These are phyloP conservation scores for Meloidogyne floridensis DNA, from an alignment of 1,140 invertebrate genomes.

Conservation along the genomic window DNA sequence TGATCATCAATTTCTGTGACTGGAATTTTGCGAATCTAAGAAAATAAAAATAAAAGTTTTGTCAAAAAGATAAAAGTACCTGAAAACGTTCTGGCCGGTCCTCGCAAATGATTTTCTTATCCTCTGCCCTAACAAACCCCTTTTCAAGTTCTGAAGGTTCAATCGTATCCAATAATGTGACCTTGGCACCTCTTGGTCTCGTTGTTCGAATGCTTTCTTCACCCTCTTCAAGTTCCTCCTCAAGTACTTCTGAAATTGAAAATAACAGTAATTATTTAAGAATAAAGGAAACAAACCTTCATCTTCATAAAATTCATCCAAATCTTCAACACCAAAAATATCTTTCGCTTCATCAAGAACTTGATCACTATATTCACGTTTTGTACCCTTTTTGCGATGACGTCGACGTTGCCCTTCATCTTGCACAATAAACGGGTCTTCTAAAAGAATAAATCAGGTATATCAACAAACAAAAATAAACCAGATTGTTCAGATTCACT, in stretches of 20 bases:
- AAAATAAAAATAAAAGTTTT: conserved; percentile 60
- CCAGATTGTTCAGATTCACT: conserved; percentile 67
- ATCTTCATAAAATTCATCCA: conserved; percentile 44
- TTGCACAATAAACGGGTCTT: conserved; percentile 53
- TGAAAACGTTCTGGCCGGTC: conserved; percentile 70
- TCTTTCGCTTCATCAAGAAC: conserved; percentile 96
- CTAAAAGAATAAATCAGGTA: conserved; percentile 30
- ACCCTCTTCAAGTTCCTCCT: conserved; percentile 39
- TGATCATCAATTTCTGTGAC: conserved; percentile 76
- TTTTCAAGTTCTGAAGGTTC: conserved; percentile 95
- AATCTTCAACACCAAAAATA: conserved; percentile 78
- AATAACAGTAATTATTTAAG: conserved; percentile 1
- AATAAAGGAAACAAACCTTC: conserved; percentile 32
- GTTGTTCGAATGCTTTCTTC: conserved; percentile 58
- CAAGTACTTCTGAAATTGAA: conserved; percentile 32
- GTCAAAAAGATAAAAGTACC: conserved; percentile 22
- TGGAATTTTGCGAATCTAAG: conserved; percentile 84
- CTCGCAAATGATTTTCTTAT: conserved; percentile 77
- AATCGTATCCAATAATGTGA: conserved; percentile 80
- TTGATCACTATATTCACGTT: conserved; percentile 67
- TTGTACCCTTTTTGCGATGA: conserved; percentile 27
- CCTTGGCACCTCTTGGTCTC: conserved; percentile 40
- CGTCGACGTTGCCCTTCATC: conserved; percentile 44
- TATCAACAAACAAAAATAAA: conserved; percentile 66
- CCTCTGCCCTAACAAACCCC: conserved; percentile 89